Base-by-base conservation (phyloP, 2,113 vertebrate genomes). In the Peromyscus leucopus region DNA sequence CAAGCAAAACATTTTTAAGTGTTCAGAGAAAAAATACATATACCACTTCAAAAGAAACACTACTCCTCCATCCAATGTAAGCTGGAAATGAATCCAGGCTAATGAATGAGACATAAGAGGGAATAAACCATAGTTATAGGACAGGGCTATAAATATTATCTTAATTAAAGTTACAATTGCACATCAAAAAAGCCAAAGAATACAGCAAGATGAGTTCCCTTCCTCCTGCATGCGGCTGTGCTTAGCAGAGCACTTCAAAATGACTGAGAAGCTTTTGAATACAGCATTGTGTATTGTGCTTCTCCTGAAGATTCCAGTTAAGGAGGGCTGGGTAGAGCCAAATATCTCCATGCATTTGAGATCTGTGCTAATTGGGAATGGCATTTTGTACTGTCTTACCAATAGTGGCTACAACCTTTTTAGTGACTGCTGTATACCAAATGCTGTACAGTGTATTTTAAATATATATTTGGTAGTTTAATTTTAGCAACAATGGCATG, bases 1-100 rank as follows among this genome's bases (percentile, higher is more conserved):
- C 65, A 76, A 89, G 19, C 28, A 61, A 97, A 95, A 71, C 26
- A 84, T 82, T 72, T 46, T 67, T 93, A 74, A 74, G 2, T 95
- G 11, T 90, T 97, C 46, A 13, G 39, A 89, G 46, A 42, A 57
- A 63, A 42, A 57, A 65, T 46, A 55, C 55, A 67, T 12, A 19
- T 71, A 3, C 2, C 46, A 2, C 67, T n/a, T 85, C 92, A 46
- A 94, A 96, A 89, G 51, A 93, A 86, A 86, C 13, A 7, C 6
- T 21, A 16, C 21, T 21, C 12, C 26, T 85, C 46, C 24, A 12
- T 12, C 39, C 51, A 31, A 59, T 63, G 6, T 19, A 89, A 93
- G 1, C 5, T 76, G 12, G 19, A 93, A 96, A 84, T 95, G 21
- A 91, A 84, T 67, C 36, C 57, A 74, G 8, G 42, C 48, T 65